A percentile compares a stretch with the other conserved stretches of the same genome.
Conservation (phyloP, 1,140 invertebrate species). For the Maconellicoccus hirsutus region DNA sequence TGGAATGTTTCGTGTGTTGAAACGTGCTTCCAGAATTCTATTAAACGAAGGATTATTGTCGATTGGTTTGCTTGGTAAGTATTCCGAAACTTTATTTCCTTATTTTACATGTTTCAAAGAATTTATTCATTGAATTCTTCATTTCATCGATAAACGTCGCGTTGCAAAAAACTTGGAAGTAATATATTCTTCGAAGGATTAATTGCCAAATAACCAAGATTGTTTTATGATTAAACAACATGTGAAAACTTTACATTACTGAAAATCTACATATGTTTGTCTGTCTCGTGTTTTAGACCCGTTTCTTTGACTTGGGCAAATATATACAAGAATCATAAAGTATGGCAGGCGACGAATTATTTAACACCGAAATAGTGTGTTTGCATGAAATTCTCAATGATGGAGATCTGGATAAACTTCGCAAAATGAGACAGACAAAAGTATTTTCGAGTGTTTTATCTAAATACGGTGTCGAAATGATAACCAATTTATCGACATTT, state of each 20-base stretch:
- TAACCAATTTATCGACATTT: not conserved
- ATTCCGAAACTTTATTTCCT: not conserved
- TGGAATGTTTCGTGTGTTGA: slow-evolving; percentile 20
- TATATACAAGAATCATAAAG: not conserved
- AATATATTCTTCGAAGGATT: no score
- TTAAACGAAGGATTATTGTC: not conserved
- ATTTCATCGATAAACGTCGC: no score
- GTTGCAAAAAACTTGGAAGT: no score
- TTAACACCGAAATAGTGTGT: not conserved
- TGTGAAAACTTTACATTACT: not conserved
- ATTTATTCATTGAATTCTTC: no score
- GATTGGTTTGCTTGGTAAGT: not conserved
- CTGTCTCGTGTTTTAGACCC: slow-evolving; percentile 19
- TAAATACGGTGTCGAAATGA: not conserved
- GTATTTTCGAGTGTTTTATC: not conserved
- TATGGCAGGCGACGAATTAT: not conserved
- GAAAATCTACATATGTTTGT: not conserved
- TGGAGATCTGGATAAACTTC: not conserved
- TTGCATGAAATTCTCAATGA: not conserved
- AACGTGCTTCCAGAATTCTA: not conserved
- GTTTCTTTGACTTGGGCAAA: not conserved
- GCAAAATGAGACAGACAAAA: slow-evolving; percentile 12
- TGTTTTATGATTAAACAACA: not conserved
- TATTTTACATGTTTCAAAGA: not conserved
- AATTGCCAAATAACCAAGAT: not conserved